A percentile compares a stretch with the other conserved stretches of the same genome.
phyloP scores from a whole-genome alignment of 2,113 vertebrate species.

The Nasalis larvatus region DNA sequence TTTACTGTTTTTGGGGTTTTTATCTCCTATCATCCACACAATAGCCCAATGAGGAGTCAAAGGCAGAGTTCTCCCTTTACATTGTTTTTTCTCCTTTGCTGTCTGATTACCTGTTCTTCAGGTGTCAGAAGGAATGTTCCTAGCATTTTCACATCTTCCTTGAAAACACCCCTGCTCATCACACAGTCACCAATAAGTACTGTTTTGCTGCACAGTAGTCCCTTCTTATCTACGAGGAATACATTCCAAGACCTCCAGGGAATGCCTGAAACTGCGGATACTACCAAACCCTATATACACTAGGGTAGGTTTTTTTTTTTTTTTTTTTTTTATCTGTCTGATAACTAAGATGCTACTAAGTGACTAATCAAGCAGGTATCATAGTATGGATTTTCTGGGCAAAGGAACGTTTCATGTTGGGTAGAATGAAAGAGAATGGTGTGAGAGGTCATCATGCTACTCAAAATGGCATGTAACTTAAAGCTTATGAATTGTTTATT shows the following conservation, averaged over 20 bases:
- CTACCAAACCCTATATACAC: background rate
- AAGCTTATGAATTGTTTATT: background rate
- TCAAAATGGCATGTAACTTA: background rate
- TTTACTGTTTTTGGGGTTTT: background rate
- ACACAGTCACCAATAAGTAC: background rate
- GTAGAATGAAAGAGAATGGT: background rate
- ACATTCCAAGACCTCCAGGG: background rate
- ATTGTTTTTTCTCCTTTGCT: background rate
- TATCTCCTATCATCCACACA: background rate
- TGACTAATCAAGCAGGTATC: background rate
- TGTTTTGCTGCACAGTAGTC: background rate
- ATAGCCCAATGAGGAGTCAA: background rate
- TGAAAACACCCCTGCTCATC: background rate
- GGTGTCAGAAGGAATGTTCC: background rate
- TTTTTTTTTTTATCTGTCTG: background rate
- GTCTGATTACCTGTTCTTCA: background rate
- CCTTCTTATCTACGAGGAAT: background rate
- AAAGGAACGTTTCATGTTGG: background rate
- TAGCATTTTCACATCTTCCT: background rate
- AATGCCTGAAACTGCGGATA: background rate
- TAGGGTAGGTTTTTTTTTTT: background rate
- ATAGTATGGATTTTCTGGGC: background rate
- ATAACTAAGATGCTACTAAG: background rate
- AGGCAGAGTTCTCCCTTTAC: background rate
- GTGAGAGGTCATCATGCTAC: background rate